A percentile compares a stretch with the other conserved stretches of the same genome.
Evolutionary conservation across 2,113 vertebrate genomes (phyloP).

Genomic region (Phodopus roborovskii): DNA sequence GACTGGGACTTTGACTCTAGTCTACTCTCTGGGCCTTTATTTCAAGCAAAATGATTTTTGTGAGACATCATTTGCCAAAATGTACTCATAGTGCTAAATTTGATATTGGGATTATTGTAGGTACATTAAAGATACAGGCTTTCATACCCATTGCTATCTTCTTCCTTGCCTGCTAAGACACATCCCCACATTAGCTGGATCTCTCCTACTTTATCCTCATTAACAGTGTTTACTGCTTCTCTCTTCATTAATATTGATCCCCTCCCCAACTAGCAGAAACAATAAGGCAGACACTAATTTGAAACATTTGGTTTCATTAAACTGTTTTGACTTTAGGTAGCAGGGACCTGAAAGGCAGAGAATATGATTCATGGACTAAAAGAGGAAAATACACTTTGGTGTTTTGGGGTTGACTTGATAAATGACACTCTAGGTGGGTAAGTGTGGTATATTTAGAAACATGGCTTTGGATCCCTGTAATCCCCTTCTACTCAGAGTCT

Average conservation of each 20-base stretch:
- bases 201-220: constrained; percentile 84
- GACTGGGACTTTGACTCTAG: constrained; percentile 91
- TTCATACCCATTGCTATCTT: constrained; percentile 83
- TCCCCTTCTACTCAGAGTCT: background rate
- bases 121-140: constrained; percentile 86
- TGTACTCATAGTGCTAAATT: constrained; percentile 89
- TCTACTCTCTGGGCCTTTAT: constrained; percentile 90
- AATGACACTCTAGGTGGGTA: background rate
- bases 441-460: background rate
- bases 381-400: background rate
- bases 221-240: constrained; percentile 85
- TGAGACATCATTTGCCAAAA: constrained; percentile 92
- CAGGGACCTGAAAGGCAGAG: constrained; percentile 50
- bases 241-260: constrained; percentile 88
- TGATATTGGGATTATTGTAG: constrained; percentile 85
- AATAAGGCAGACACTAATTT: constrained; percentile 84
- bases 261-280: constrained; percentile 81
- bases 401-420: background rate
- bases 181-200: constrained; percentile 54
- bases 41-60: constrained; percentile 86
- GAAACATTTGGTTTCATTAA: constrained; percentile 83
- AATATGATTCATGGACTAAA: constrained; percentile 73
- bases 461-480: background rate
- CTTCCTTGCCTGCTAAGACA: constrained; percentile 75
- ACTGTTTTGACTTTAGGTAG: constrained; percentile 83